Evolutionary conservation across 2,888 invertebrate genomes (phyloP).

Genomic region (Cantharis rustica): DNA sequence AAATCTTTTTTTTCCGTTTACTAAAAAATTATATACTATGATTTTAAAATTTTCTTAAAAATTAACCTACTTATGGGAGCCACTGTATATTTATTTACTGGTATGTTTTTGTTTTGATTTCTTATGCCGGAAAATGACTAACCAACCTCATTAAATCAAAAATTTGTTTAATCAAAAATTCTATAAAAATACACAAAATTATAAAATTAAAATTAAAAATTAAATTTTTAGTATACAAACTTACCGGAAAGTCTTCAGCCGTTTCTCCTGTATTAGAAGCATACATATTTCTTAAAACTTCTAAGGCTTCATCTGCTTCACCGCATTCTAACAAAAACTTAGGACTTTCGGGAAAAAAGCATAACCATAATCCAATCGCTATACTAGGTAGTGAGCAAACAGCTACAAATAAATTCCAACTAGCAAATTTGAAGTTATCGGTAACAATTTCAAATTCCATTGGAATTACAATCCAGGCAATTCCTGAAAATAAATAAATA

Average conservation of each 20-base stretch:
- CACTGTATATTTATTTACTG: no score
- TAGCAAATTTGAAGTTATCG: slow-evolving; percentile 69
- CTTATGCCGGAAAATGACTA: no score
- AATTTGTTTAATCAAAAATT: no score
- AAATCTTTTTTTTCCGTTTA: no score
- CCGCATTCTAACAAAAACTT: slow-evolving; percentile 82
- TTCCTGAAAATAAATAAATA: slow-evolving; percentile 59
- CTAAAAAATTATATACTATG: no score
- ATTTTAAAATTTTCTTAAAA: no score
- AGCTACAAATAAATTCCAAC: slow-evolving; percentile 82
- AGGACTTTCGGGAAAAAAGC: slow-evolving; percentile 80
- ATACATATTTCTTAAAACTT: slow-evolving; percentile 71
- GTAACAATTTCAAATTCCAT: slow-evolving; percentile 65
- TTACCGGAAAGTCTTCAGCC: slow-evolving; percentile 73
- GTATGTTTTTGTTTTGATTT: no score
- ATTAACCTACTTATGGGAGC: no score
- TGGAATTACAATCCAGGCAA: slow-evolving; percentile 80
- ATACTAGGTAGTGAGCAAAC: slow-evolving; percentile 75
- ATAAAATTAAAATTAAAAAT: no score
- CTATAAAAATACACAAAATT: no score
- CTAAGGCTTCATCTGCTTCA: slow-evolving; percentile 75
- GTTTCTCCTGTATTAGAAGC: slow-evolving; percentile 73
- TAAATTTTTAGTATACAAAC: slow-evolving; percentile 34
- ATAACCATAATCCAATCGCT: slow-evolving; percentile 70
- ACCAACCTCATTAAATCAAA: no score